Evolutionary conservation across 2,797 vertebrate genomes (phyloP).

Genomic region (Amblyopsis hoosieri): DNA sequence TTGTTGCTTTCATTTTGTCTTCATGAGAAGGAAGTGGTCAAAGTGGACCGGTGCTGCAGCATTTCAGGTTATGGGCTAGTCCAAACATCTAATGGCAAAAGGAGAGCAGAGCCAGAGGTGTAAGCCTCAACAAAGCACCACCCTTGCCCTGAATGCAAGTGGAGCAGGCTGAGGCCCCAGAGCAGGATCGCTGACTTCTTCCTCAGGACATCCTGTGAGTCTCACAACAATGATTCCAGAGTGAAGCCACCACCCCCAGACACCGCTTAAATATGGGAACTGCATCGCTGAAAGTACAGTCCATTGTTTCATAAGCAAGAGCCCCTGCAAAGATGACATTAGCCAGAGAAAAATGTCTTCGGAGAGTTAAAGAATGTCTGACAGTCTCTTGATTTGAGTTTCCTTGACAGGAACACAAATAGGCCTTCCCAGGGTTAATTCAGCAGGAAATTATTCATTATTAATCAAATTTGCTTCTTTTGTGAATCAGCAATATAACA

Average conservation of each 20-base stretch:
- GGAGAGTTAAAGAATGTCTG: constrained; percentile 9
- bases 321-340: constrained; percentile 27
- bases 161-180: constrained; percentile 36
- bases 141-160: constrained; percentile 61
- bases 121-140: constrained; percentile 59
- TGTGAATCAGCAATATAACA: too few relatives aligned
- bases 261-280: constrained; percentile 74
- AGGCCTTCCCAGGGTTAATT: not conserved
- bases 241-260: constrained; percentile 73
- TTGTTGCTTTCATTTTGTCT: constrained; percentile 53
- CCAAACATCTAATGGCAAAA: constrained; percentile 10
- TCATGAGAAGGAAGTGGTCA: constrained; percentile 18
- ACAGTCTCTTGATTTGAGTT: constrained; percentile 10
- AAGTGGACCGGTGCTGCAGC: constrained; percentile 12
- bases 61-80: constrained; percentile 40
- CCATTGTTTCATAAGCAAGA: constrained; percentile 61
- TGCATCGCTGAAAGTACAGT: constrained; percentile 60
- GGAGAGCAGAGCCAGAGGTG: constrained; percentile 41
- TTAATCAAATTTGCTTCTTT: too few relatives aligned
- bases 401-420: not conserved
- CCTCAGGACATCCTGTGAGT: constrained; percentile 98
- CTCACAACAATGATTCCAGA: constrained; percentile 90
- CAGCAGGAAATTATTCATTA: too few relatives aligned
- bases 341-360: constrained; percentile 29
- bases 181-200: constrained; percentile 79